Percentiles rank a stretch among this genome's conserved stretches.
phyloP scores from a whole-genome alignment of 2,888 invertebrate species.

The Orthosia cruda region DNA sequence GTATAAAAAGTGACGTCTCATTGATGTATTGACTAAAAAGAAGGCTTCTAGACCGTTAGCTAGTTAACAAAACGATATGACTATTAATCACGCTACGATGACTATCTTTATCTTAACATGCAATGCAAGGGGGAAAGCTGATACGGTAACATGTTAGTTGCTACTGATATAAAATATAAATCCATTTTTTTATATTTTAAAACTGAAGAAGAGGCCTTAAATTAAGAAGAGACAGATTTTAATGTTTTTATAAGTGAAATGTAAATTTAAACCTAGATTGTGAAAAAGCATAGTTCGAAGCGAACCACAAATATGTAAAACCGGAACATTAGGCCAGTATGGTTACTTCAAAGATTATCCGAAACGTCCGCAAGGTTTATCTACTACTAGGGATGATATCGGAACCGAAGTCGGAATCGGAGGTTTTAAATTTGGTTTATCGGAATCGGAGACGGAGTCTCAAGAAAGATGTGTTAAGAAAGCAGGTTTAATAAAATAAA shows the following conservation, averaged over 20 bases:
- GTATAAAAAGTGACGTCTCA: slow-evolving; percentile 87
- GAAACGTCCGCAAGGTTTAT: slow-evolving; percentile 24
- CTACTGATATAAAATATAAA: slow-evolving; percentile 18
- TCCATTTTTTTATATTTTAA: neutral
- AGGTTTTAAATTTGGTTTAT: too few relatives aligned
- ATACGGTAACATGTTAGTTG: slow-evolving; percentile 21
- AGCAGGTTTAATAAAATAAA: too few relatives aligned
- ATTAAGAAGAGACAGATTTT: neutral
- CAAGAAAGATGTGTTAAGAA: too few relatives aligned
- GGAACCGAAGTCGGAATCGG: too few relatives aligned
- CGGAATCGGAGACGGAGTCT: too few relatives aligned
- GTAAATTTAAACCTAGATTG: slow-evolving; percentile 12
- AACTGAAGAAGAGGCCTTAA: neutral
- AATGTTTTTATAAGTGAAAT: neutral
- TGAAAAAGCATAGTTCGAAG: slow-evolving; percentile 11
- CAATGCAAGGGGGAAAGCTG: slow-evolving; percentile 58
- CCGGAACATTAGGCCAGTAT: slow-evolving; percentile 25
- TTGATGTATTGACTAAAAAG: slow-evolving; percentile 87
- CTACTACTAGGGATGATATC: too few relatives aligned
- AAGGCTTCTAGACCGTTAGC: slow-evolving; percentile 84
- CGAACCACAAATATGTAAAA: slow-evolving; percentile 40
- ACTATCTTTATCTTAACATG: slow-evolving; percentile 77
- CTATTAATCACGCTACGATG: slow-evolving; percentile 83
- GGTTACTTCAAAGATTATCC: slow-evolving; percentile 46
- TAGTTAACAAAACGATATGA: slow-evolving; percentile 85